These are phyloP conservation scores for Channallabes apus DNA, from an alignment of 2,797 vertebrate genomes.

Conservation along the genomic window DNA sequence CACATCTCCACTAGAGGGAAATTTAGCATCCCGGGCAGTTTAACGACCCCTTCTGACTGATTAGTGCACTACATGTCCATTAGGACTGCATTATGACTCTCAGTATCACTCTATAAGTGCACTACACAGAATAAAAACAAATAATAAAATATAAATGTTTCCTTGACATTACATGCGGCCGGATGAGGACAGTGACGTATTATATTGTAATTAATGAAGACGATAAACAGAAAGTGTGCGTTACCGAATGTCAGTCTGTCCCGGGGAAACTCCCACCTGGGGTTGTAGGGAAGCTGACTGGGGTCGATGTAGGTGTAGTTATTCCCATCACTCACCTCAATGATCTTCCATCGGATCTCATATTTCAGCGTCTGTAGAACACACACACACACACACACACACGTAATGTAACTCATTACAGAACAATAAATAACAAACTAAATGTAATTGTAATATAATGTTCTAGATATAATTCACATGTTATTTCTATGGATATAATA, in stretches of 20 bases:
- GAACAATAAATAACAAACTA: not conserved
- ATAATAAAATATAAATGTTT: not conserved
- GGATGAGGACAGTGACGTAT: not conserved
- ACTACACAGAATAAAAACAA: not conserved
- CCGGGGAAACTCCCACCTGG: constrained; percentile 93
- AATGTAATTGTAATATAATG: not conserved
- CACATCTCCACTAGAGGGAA: too few species aligned
- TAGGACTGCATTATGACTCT: too few species aligned
- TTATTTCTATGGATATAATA: too few species aligned
- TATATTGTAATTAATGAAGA: not conserved
- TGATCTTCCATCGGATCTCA: constrained; percentile 93
- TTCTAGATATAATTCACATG: too few species aligned
- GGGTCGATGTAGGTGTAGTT: constrained; percentile 91
- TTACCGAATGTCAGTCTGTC: constrained; percentile 90
- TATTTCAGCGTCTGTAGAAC: constrained; percentile 86
- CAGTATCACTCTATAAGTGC: too few species aligned
- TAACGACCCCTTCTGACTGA: too few species aligned
- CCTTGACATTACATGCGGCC: not conserved
- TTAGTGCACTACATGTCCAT: too few species aligned
- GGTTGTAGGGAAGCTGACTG: constrained; percentile 88
- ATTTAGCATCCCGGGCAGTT: too few species aligned
- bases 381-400: constrained; percentile 14
- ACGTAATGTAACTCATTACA: not conserved
- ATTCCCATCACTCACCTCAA: constrained; percentile 85
- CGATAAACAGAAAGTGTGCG: not conserved